phyloP scores from a whole-genome alignment of 2,113 vertebrate species.

The Saccopteryx leptura region DNA sequence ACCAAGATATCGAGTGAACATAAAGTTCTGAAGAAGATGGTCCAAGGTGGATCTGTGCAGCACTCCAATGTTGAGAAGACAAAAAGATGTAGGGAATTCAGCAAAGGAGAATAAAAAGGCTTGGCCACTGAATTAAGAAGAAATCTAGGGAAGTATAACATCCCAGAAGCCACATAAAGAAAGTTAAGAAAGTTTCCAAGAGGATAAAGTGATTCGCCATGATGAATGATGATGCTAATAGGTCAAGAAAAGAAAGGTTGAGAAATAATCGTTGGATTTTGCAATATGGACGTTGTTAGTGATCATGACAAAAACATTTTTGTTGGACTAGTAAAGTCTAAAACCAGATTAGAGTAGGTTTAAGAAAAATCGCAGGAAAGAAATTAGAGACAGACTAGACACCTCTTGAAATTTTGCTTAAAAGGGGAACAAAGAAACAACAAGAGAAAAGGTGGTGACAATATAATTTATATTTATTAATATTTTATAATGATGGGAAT shows the following conservation, averaged over 20 bases:
- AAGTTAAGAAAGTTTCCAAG: background rate
- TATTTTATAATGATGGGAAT: background rate
- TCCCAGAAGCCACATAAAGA: background rate
- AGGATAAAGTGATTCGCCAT: background rate
- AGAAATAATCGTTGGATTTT: background rate
- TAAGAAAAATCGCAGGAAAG: slow-evolving; percentile 2
- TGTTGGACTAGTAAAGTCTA: background rate
- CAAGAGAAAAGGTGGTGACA: background rate
- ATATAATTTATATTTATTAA: background rate
- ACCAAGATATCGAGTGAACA: background rate
- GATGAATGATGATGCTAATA: background rate
- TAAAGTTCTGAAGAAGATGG: background rate
- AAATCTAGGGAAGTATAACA: background rate
- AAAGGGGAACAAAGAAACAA: slow-evolving; percentile 8
- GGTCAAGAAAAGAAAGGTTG: background rate
- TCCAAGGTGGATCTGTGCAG: background rate
- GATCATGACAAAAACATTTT: background rate
- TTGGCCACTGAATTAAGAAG: background rate
- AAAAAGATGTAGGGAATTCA: background rate
- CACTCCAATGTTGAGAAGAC: background rate
- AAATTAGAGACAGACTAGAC: background rate
- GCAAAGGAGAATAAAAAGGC: slow-evolving; percentile 13
- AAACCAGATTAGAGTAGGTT: background rate
- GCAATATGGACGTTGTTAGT: background rate
- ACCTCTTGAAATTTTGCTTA: background rate